Percentiles rank a stretch among this genome's conserved stretches.
These are phyloP conservation scores for Alca torda DNA, from an alignment of 2,797 vertebrate species.

Conservation along the genomic window DNA sequence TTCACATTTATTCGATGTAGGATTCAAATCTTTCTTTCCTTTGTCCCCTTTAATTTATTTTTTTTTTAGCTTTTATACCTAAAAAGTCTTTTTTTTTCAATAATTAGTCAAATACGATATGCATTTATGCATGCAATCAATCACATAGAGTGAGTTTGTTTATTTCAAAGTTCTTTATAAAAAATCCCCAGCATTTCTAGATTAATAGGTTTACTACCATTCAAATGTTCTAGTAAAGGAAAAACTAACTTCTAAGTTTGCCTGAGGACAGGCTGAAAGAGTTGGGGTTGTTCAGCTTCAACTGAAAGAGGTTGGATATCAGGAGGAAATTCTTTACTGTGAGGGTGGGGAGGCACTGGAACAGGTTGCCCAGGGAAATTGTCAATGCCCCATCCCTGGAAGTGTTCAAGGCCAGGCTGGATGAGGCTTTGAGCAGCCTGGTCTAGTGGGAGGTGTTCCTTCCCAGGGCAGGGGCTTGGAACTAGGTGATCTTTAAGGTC, in stretches of 20 bases:
- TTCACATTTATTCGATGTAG: not conserved
- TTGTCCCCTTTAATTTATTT: fast-evolving
- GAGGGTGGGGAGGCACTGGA: too few species aligned
- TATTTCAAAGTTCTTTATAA: not conserved
- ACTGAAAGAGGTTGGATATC: too few species aligned
- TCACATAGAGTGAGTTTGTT: not conserved
- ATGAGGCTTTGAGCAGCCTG: too few species aligned
- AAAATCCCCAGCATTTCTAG: not conserved
- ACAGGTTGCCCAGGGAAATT: too few species aligned
- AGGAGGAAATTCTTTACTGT: too few species aligned
- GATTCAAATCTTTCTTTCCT: not conserved
- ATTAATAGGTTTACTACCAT: not conserved
- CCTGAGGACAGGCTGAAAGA: too few species aligned
- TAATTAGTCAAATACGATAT: not conserved
- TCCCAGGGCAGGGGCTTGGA: too few species aligned
- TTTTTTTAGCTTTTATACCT: fast-evolving
- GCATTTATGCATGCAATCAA: not conserved
- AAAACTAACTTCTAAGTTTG: not conserved
- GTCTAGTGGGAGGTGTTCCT: too few species aligned
- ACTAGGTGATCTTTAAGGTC: too few species aligned
- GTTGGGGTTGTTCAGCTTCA: too few species aligned
- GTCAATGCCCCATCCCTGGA: too few species aligned
- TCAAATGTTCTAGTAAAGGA: not conserved
- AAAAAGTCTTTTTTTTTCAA: fast-evolving
- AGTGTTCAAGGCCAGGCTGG: too few species aligned